Base-by-base conservation (phyloP, 2,888 invertebrate species). In the Eupsilia transversa region DNA sequence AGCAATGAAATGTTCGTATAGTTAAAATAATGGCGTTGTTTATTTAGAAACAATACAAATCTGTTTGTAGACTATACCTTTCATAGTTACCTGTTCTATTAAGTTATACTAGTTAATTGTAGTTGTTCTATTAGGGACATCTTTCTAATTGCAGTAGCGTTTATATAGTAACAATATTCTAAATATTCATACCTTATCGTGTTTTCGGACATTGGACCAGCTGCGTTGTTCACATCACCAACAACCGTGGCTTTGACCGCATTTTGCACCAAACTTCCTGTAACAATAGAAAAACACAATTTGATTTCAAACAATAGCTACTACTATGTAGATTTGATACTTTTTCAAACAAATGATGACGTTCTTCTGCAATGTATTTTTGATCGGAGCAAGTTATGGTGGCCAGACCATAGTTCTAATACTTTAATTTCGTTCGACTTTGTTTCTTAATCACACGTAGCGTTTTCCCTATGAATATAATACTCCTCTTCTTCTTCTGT, bases 181-280 rank as follows among this genome's bases (percentile, higher is more conserved):
- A 52, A 27, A 23, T 33, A n/a, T 38, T 20, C 52, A 68, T 86
- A 87, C 87, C 87, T 82, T 66, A 59, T 77, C 65, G 72, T 78
- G 63, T 72, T 82, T 65, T 81, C 65, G 73, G 77, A 77, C 88
- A 86, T 82, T 27, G 69, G 80, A 30, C 52, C 64, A 63, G 63
- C 73, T 78, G 63, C 66, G 59, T 70, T 61, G 54, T 57, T 88
- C 75, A 84, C 84, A 84, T 86, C 73, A 82, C 60, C 75, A 80
- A 61, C 68, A 84, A 77, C 38, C 76, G 79, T 59, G 76, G 75
- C 74, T 79, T 84, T 56, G 63, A 78, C 85, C 80, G 85, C 87
- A 87, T 87, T 75, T 82, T 87, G 88, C 63, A 72, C 72, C 67
- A 63, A 63, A 60, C 46, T 60, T 79, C 82, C 87, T 87, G 85